phyloP scores from a whole-genome alignment of 2,797 vertebrate genomes.

The Paramormyrops hopkinsi region DNA sequence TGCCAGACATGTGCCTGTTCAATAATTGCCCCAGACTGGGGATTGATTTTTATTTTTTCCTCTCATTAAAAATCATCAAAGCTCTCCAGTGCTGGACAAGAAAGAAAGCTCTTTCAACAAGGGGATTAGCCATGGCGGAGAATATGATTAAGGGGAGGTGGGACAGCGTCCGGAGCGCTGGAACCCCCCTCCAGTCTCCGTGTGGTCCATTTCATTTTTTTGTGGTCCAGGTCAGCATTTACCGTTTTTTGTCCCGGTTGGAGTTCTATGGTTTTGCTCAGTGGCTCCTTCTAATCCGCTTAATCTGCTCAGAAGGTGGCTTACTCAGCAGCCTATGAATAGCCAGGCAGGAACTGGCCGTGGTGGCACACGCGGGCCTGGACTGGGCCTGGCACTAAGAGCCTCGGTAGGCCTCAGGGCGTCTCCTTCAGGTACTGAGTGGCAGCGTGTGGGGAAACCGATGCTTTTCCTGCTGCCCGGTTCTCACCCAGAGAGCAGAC shows the following conservation, averaged over 20 bases:
- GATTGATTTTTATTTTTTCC: conserved; percentile 27
- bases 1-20: conserved; percentile 10
- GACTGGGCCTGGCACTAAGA: neutral
- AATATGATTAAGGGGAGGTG: neutral
- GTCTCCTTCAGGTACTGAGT: neutral
- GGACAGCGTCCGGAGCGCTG: no score
- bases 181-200: neutral
- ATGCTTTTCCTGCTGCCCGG: conserved; percentile 18
- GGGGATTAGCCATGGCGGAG: neutral
- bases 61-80: conserved; percentile 26
- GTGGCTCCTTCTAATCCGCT: neutral
- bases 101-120: neutral
- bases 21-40: conserved; percentile 10
- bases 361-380: neutral
- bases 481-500: conserved; percentile 30
- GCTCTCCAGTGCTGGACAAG: conserved; percentile 6
- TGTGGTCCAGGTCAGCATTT: neutral
- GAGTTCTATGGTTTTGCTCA: neutral
- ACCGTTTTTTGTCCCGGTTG: neutral
- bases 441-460: neutral
- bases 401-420: neutral
- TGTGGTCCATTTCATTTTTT: neutral
- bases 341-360: neutral
- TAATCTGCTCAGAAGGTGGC: neutral
- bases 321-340: neutral